Base-by-base conservation (phyloP, 2,113 vertebrate genomes). In the Mesoclemmys tuberculata region DNA sequence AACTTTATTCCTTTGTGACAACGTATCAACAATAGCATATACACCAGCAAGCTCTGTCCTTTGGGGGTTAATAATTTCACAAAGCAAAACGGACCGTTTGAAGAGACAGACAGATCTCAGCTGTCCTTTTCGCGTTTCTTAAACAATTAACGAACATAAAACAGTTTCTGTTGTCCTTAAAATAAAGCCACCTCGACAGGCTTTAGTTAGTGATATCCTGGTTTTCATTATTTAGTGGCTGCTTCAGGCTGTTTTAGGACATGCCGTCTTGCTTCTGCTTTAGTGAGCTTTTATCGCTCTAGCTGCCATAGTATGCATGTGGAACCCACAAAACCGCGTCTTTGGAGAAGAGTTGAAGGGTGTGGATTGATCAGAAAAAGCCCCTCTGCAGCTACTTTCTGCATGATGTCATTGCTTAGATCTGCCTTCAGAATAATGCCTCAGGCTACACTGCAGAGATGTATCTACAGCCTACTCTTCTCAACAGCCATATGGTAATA, bases 381-480 rank as follows among this genome's bases (percentile, higher is more conserved):
- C 7, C 46, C 38, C 82, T 94, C 38, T 2, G 1, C 68, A 52
- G 5, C 18, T 86, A 91, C 93, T 95, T 97, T 93, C 92, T 95
- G 92, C 4, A 3, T 97, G 95, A 97, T 96, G 90, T 96, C 97
- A 97, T 83, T 75, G 84, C 88, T 85, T 79, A 95, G 58, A 79
- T 83, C 54, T 85, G 92, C 93, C 93, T 91, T 94, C 1, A 90
- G 92, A 85, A 91, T 84, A 61, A 82, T 85, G 91, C 92, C 93
- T 7, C 0, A 0, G 94, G 91, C 96, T 87, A 89, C 93, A 55
- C 85, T 61, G 90, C 64, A 77, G 92, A 82, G 90, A 10, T 93
- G 92, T 84, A 92, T 84, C 80, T 75, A 92, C 85, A 58, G 90
- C 0, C 22, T 77, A 92, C 80, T n/a, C 88, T 94, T 84, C 89